phyloP scores from a whole-genome alignment of 2,113 vertebrate species.

The Smithornis capensis region DNA sequence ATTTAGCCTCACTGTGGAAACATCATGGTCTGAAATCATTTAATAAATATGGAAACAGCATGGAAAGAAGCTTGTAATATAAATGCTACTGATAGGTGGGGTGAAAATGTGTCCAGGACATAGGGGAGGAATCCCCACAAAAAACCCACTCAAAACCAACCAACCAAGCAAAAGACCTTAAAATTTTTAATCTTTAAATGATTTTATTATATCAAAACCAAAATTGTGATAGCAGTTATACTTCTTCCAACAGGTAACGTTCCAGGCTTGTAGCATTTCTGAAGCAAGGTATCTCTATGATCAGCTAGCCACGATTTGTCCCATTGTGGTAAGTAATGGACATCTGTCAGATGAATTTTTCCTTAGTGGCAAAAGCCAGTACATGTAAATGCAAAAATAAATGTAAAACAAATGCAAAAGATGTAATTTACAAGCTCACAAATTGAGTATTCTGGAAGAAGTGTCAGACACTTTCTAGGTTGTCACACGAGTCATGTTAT shows the following conservation, averaged over 20 bases:
- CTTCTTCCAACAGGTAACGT: slow-evolving; percentile 86
- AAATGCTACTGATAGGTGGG: not conserved
- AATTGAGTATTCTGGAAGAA: not conserved
- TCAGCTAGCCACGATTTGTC: slow-evolving; percentile 95
- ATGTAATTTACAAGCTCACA: not conserved
- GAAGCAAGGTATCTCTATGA: slow-evolving; percentile 98
- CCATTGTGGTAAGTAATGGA: slow-evolving; percentile 89
- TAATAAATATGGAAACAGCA: not conserved
- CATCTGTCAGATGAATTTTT: not conserved
- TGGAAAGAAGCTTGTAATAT: not conserved
- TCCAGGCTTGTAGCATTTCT: slow-evolving; percentile 97
- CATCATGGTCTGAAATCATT: not conserved
- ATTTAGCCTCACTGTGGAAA: not conserved
- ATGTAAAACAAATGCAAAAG: not conserved
- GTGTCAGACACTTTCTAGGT: not conserved
- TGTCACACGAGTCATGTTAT: not conserved
- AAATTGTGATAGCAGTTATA: not conserved
- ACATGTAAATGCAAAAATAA: not conserved
- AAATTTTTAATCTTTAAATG: not conserved
- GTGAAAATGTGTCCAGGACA: not conserved
- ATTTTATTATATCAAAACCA: not conserved
- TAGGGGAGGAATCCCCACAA: not conserved
- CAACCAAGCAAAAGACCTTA: not conserved
- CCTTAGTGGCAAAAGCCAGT: not conserved
- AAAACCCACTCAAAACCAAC: not conserved